Percentiles rank a stretch among this genome's conserved stretches.
Conservation (phyloP, 2,797 vertebrate species). For the Sandelia bainsii region DNA sequence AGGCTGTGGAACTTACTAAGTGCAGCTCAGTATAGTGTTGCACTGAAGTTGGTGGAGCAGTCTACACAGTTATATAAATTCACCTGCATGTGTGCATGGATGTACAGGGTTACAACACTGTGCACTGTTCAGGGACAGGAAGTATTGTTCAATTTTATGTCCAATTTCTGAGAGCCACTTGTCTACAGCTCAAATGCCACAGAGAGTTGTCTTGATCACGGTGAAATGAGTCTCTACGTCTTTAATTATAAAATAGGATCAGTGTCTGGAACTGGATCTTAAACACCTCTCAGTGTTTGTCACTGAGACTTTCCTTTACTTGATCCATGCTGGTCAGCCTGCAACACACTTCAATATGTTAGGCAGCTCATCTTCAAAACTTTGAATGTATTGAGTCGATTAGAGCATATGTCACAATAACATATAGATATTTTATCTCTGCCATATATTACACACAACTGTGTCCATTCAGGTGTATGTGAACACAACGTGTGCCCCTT, state of each 20-base stretch:
- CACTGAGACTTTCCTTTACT: slow-evolving; percentile 20
- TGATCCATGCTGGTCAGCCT: slow-evolving; percentile 18
- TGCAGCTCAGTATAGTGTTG: slow-evolving; percentile 50
- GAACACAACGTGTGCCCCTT: slow-evolving; percentile 42
- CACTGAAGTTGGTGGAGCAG: slow-evolving; percentile 40
- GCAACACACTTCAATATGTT: slow-evolving; percentile 19
- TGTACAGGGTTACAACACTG: not conserved
- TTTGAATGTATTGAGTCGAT: slow-evolving; percentile 1
- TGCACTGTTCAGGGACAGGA: not conserved
- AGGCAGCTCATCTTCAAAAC: not conserved
- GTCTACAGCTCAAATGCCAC: not conserved
- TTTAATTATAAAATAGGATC: slow-evolving; percentile 26
- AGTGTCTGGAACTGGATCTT: slow-evolving; percentile 18
- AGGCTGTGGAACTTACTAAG: slow-evolving; percentile 18
- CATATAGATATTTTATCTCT: not conserved
- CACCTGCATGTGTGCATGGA: not conserved
- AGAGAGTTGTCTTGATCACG: not conserved
- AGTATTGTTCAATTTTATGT: not conserved
- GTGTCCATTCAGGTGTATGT: slow-evolving; percentile 25
- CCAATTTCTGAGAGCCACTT: not conserved
- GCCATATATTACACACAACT: slow-evolving; percentile 4
- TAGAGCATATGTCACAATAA: not conserved
- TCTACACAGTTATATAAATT: slow-evolving; percentile 20
- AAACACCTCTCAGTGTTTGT: slow-evolving; percentile 17
- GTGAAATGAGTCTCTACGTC: slow-evolving; percentile 4